Evolutionary conservation across 2,113 vertebrate genomes (phyloP).

Genomic region (Sinocyclocheilus maitianheensis): DNA sequence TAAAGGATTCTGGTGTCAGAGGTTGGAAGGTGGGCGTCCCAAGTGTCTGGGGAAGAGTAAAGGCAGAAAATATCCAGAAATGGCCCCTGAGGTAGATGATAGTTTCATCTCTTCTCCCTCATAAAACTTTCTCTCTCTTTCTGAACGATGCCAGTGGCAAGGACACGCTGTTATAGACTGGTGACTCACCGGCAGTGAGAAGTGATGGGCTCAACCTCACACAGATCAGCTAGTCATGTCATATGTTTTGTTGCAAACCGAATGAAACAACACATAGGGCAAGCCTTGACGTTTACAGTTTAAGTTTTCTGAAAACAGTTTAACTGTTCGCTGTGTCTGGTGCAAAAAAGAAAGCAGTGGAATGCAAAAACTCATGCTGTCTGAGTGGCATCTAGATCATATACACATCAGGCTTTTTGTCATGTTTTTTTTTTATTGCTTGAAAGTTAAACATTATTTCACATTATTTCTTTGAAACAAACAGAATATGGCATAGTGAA

Average conservation of each 20-base stretch:
- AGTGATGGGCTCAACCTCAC: constrained; percentile 8
- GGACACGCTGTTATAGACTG: background rate
- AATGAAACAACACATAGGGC: background rate
- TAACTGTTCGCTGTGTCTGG: background rate
- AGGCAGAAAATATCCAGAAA: constrained; percentile 92
- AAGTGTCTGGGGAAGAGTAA: constrained; percentile 97
- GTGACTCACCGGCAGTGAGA: background rate
- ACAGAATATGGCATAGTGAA: background rate
- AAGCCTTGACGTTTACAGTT: background rate
- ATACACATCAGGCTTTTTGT: background rate
- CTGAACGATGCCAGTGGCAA: background rate
- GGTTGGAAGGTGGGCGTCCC: constrained; percentile 86
- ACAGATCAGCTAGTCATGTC: background rate
- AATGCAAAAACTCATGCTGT: background rate
- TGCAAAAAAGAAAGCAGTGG: background rate
- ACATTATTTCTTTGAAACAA: background rate
- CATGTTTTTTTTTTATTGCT: background rate
- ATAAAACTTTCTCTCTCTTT: background rate
- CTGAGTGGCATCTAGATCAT: background rate
- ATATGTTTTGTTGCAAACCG: background rate
- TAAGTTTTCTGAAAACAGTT: background rate
- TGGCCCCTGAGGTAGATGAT: constrained; percentile 82
- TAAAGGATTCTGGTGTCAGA: constrained; percentile 98
- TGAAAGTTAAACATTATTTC: background rate
- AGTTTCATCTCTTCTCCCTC: background rate